These are phyloP conservation scores for Blastobasis lacticolella DNA, from an alignment of 2,888 invertebrate genomes.

Conservation along the genomic window DNA sequence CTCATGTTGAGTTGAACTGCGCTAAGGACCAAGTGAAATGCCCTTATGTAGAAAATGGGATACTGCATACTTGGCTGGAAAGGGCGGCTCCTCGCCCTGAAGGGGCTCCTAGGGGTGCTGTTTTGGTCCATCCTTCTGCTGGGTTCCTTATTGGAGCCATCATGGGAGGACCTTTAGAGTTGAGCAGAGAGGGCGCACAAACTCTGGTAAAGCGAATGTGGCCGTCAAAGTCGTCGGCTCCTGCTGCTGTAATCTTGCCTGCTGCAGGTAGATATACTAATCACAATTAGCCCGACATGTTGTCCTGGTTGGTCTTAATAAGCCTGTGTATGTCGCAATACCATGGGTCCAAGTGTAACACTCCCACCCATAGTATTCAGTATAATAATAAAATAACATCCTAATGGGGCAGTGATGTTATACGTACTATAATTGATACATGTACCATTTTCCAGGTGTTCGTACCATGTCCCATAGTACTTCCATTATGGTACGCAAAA, in stretches of 20 bases:
- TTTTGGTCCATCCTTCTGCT: conserved; percentile 56
- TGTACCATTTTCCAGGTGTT: no score
- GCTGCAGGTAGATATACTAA: conserved; percentile 42
- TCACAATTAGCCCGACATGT: no score
- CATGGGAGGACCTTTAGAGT: conserved; percentile 50
- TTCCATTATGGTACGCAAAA: no score
- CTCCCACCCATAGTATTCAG: no score
- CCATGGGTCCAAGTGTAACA: no score
- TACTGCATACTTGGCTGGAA: conserved; percentile 52
- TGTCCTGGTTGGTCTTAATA: no score
- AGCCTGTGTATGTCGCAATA: no score
- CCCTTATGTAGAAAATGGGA: conserved; percentile 48
- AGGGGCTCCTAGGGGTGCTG: conserved; percentile 51
- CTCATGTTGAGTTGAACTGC: conserved; percentile 73
- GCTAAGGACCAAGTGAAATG: conserved; percentile 56
- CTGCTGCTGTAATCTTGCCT: conserved; percentile 57
- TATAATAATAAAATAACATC: no score
- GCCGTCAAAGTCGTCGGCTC: conserved; percentile 60
- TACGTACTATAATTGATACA: no score
- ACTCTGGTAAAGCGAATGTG: conserved; percentile 58
- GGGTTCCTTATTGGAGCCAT: conserved; percentile 51
- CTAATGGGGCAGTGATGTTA: no score
- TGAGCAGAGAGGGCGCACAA: conserved; percentile 50
- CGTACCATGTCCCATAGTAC: no score
- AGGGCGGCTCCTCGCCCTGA: conserved; percentile 45